Conservation (phyloP, 2,797 vertebrate genomes). For the Melanotaenia trifasciata region DNA sequence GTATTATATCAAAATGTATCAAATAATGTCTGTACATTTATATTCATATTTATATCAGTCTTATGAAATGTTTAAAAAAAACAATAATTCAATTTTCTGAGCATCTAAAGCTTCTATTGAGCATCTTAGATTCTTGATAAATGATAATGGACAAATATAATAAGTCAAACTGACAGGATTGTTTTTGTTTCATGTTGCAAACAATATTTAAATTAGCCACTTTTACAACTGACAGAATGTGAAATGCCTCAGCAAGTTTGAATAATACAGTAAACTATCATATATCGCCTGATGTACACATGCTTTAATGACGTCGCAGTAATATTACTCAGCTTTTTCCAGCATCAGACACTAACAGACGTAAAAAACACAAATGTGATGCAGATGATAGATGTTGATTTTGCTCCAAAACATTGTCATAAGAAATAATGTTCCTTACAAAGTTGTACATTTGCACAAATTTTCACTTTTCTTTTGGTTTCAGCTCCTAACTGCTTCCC, state of each 20-base stretch:
- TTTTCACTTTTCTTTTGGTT: background rate
- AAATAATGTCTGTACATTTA: background rate
- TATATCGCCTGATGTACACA: background rate
- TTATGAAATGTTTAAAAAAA: background rate
- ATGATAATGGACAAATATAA: background rate
- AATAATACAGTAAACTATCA: background rate
- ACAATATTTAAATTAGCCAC: background rate
- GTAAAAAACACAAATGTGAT: background rate
- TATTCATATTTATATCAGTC: background rate
- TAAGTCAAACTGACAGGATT: background rate
- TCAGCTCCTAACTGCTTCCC: background rate
- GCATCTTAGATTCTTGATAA: background rate
- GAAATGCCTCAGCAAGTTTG: background rate
- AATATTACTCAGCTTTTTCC: background rate
- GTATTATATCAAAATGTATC: background rate
- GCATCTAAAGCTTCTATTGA: background rate
- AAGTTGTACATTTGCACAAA: background rate
- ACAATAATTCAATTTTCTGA: background rate
- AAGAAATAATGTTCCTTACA: background rate
- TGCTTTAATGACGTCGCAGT: background rate
- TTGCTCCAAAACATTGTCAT: background rate
- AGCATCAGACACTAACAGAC: background rate
- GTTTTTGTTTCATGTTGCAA: background rate
- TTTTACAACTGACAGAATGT: background rate
- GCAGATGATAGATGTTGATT: background rate